A percentile compares a stretch with the other conserved stretches of the same genome.
phyloP scores from a whole-genome alignment of 2,797 vertebrate species.

The Pangasius macronema region DNA sequence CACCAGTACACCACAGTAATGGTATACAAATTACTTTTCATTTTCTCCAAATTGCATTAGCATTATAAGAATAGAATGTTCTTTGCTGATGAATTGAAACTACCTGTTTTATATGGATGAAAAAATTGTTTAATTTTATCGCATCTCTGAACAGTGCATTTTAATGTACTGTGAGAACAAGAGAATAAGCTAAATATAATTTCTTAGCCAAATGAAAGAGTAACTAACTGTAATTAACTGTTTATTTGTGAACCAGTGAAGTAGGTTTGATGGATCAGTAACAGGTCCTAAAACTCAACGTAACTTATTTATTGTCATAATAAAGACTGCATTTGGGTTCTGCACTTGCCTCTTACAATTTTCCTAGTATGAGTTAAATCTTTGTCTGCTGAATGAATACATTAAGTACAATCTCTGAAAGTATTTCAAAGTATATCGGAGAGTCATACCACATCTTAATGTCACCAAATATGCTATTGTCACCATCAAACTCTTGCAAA shows the following conservation, averaged over 20 bases:
- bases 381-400: neutral
- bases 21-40: neutral
- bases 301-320: conserved; percentile 9
- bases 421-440: neutral
- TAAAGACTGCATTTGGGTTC: neutral
- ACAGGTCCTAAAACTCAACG: neutral
- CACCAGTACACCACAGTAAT: neutral
- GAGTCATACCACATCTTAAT: neutral
- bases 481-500: neutral
- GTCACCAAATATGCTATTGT: neutral
- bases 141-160: neutral
- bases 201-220: neutral
- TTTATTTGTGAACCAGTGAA: conserved; percentile 1
- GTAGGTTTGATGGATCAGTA: neutral
- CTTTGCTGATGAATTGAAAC: neutral
- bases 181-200: neutral
- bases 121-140: neutral
- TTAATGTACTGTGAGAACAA: neutral
- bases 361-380: neutral
- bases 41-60: neutral
- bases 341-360: neutral
- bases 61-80: neutral
- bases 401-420: neutral
- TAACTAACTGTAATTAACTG: neutral
- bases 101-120: neutral